phyloP scores from a whole-genome alignment of 1,140 invertebrate genomes.

The Fragariocoptes setiger region DNA sequence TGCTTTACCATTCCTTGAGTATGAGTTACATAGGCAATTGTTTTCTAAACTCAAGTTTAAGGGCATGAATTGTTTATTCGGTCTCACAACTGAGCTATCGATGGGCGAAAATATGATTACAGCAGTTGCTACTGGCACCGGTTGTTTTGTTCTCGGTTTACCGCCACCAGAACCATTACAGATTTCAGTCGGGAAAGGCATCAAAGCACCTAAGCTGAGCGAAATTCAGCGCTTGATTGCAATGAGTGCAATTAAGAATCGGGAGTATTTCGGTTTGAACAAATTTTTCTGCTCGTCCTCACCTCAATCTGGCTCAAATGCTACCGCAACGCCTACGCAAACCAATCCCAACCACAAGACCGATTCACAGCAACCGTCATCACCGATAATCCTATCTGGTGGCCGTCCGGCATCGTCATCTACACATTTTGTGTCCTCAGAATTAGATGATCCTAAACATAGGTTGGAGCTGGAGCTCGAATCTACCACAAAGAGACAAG shows the following conservation, averaged over 20 bases:
- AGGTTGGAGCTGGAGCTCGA: background rate
- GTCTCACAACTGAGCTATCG: constrained; percentile 43
- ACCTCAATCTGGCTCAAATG: background rate
- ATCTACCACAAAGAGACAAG: background rate
- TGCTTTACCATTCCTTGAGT: constrained; percentile 64
- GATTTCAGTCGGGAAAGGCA: constrained; percentile 15
- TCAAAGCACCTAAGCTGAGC: constrained; percentile 9
- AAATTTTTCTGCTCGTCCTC: no score
- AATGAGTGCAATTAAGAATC: constrained; percentile 11
- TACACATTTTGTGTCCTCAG: background rate
- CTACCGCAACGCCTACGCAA: background rate
- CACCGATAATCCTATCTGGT: background rate
- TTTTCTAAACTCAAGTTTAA: constrained; percentile 60
- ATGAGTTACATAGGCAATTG: constrained; percentile 64
- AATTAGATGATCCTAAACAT: background rate
- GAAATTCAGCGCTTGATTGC: constrained; percentile 12
- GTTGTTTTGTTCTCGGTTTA: constrained; percentile 34
- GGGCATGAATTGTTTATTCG: constrained; percentile 73
- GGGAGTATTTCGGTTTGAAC: constrained; percentile 11
- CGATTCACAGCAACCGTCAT: background rate
- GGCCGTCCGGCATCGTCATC: background rate
- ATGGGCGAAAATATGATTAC: constrained; percentile 49
- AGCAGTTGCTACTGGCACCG: constrained; percentile 35
- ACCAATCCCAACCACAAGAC: background rate
- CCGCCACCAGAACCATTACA: constrained; percentile 33